Conservation (phyloP, 1,140 invertebrate species). For the Pomacea maculata region DNA sequence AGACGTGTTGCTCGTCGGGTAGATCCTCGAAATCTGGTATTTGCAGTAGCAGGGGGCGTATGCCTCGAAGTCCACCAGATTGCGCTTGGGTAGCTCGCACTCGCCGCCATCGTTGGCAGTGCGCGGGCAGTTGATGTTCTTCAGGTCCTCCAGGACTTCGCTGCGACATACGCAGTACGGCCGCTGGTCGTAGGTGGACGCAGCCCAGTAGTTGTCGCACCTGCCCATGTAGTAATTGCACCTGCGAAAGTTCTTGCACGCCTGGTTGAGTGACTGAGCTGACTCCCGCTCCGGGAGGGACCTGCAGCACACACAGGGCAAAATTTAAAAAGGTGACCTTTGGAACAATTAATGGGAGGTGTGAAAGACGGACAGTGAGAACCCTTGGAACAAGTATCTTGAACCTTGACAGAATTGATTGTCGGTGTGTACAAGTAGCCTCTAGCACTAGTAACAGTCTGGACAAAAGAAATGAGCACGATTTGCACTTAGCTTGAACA, state of each 20-base stretch:
- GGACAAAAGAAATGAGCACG: too few species aligned
- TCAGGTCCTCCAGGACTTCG: background rate
- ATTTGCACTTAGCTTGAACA: too few species aligned
- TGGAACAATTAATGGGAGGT: too few species aligned
- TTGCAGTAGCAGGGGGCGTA: constrained; percentile 13
- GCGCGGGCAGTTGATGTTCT: constrained; percentile 14
- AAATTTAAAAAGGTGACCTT: too few species aligned
- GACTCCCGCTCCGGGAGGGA: background rate
- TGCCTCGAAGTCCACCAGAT: background rate
- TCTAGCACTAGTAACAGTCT: too few species aligned
- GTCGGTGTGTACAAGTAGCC: too few species aligned
- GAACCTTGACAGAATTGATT: too few species aligned
- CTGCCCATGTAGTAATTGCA: constrained; percentile 20
- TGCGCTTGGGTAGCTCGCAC: background rate
- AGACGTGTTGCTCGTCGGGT: background rate
- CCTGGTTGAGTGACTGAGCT: background rate
- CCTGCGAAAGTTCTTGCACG: constrained; percentile 10
- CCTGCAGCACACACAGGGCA: background rate
- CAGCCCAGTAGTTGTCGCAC: constrained; percentile 11
- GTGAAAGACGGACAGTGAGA: too few species aligned
- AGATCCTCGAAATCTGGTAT: constrained; percentile 13
- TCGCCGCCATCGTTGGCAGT: constrained; percentile 2
- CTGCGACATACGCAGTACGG: constrained; percentile 17
- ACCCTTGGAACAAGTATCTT: too few species aligned
- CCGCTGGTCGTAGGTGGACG: background rate